Conservation (phyloP, 1,140 invertebrate genomes). For the Trichoplusia ni region DNA sequence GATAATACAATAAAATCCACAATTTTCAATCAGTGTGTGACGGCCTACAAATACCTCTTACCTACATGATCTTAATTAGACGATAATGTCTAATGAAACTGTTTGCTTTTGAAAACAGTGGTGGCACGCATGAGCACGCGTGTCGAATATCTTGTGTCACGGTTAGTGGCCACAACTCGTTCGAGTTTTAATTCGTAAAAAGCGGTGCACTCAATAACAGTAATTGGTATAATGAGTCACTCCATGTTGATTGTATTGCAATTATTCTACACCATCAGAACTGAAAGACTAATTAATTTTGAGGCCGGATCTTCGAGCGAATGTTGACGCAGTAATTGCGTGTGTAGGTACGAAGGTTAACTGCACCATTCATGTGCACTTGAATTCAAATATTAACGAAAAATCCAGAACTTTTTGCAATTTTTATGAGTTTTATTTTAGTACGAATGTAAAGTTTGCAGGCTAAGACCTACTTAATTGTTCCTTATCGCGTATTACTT, state of each 20-base stretch:
- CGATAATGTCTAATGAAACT: conserved; percentile 6
- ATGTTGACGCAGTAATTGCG: not conserved
- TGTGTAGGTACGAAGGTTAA: too few species aligned
- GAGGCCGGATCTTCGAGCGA: not conserved
- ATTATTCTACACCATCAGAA: not conserved
- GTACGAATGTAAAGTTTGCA: too few species aligned
- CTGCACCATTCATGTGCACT: too few species aligned
- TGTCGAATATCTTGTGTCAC: conserved; percentile 38
- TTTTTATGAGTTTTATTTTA: too few species aligned
- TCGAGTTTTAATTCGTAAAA: conserved; percentile 26
- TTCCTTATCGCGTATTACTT: too few species aligned
- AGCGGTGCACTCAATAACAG: not conserved
- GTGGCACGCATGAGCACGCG: conserved; percentile 32
- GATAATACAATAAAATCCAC: too few species aligned
- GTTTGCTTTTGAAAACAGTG: conserved; percentile 27
- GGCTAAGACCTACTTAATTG: too few species aligned
- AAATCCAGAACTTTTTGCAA: too few species aligned
- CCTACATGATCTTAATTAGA: not conserved
- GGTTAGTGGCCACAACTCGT: conserved; percentile 29
- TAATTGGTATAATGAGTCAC: conserved; percentile 28
- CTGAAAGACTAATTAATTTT: not conserved
- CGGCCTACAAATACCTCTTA: too few species aligned
- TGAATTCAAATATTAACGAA: too few species aligned
- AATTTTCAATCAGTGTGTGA: too few species aligned
- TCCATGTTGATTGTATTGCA: not conserved